Evolutionary conservation across 1,140 invertebrate genomes (phyloP).

Genomic region (Solenopsis invicta): DNA sequence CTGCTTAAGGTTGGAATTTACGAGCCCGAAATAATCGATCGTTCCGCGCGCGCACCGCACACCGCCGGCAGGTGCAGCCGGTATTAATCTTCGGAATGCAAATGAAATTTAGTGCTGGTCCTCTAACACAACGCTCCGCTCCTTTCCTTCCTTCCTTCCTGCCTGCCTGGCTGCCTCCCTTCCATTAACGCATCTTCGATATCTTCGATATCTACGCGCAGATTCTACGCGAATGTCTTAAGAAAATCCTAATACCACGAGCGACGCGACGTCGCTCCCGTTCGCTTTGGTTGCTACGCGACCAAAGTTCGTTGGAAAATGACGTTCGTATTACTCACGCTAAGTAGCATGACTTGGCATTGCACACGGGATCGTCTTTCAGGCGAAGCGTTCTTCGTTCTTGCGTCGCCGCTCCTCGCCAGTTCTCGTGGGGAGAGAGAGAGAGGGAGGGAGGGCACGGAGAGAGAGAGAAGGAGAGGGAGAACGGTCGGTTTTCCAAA

Average conservation of each 20-base stretch:
- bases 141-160: background rate
- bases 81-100: slow-evolving; percentile 62
- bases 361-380: slow-evolving; percentile 23
- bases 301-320: slow-evolving; percentile 18
- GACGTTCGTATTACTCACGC: slow-evolving; percentile 38
- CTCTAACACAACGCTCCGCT: background rate
- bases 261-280: background rate
- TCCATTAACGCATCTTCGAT: slow-evolving; percentile 35
- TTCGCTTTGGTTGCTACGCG: background rate
- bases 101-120: slow-evolving; percentile 58
- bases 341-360: slow-evolving; percentile 28
- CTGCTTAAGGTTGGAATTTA: slow-evolving; percentile 63
- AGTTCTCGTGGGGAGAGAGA: background rate
- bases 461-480: background rate
- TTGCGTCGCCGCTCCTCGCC: slow-evolving; percentile 1
- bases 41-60: slow-evolving; percentile 37
- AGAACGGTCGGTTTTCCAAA: background rate
- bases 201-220: background rate
- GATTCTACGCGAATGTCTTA: background rate
- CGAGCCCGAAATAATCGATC: slow-evolving; percentile 62
- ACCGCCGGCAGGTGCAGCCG: slow-evolving; percentile 47
- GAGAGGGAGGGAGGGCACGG: background rate
- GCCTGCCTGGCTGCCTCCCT: too few relatives aligned
- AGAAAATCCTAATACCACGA: slow-evolving; percentile 6
- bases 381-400: slow-evolving; percentile 17